Conservation (phyloP, 2,113 vertebrate species). For the Catagonus wagneri region DNA sequence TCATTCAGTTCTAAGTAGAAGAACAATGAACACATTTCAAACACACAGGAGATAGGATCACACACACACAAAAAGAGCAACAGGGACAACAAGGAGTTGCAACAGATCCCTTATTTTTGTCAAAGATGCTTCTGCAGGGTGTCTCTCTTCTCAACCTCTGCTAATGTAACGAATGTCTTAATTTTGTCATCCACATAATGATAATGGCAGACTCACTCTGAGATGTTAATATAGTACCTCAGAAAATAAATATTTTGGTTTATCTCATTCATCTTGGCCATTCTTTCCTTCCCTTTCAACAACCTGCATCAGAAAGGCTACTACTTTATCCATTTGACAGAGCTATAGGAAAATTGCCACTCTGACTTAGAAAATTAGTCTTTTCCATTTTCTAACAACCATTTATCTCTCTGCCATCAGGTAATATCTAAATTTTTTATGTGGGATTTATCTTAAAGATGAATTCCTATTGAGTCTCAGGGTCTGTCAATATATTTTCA, state of each 20-base stretch:
- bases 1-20: not conserved
- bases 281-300: slow-evolving; percentile 75
- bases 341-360: slow-evolving; percentile 85
- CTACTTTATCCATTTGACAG: slow-evolving; percentile 84
- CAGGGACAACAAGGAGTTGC: not conserved
- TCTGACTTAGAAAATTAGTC: slow-evolving; percentile 83
- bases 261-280: slow-evolving; percentile 86
- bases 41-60: not conserved
- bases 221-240: slow-evolving; percentile 80
- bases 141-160: not conserved
- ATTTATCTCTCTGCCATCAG: slow-evolving; percentile 83
- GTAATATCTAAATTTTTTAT: slow-evolving; percentile 83
- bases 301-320: slow-evolving; percentile 73
- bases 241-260: slow-evolving; percentile 84
- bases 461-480: slow-evolving; percentile 68
- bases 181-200: slow-evolving; percentile 68
- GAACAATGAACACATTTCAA: not conserved
- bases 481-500: slow-evolving; percentile 76
- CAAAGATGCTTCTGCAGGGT: not conserved
- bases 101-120: not conserved
- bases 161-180: slow-evolving; percentile 68
- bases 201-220: slow-evolving; percentile 75
- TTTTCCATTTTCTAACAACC: slow-evolving; percentile 84
- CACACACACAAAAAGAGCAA: no score
- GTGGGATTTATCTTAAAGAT: slow-evolving; percentile 78